These are phyloP conservation scores for Schizotus pectinicornis DNA, from an alignment of 2,888 invertebrate species.

Conservation along the genomic window DNA sequence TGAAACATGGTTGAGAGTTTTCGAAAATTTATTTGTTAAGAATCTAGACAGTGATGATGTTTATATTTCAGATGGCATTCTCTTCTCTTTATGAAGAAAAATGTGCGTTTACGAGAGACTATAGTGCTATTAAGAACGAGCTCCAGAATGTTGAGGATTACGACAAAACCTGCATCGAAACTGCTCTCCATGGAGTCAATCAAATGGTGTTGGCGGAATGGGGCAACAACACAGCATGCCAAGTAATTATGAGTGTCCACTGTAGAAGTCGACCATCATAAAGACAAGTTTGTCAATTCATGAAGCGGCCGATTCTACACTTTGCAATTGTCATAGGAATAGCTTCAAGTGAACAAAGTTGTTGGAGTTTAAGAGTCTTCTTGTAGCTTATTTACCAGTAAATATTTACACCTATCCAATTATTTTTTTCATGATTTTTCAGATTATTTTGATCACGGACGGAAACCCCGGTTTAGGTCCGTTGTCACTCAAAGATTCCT, in stretches of 20 bases:
- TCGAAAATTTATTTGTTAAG: constrained; percentile 1
- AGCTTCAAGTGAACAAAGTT: too few species aligned
- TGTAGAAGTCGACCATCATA: too few species aligned
- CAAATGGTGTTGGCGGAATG: constrained; percentile 84
- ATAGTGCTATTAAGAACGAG: constrained; percentile 77
- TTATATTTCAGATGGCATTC: constrained; percentile 57
- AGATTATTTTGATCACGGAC: constrained; percentile 77
- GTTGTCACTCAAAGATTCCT: constrained; percentile 67
- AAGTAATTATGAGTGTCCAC: too few species aligned
- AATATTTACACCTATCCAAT: background rate
- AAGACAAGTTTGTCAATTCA: too few species aligned
- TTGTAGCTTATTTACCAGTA: too few species aligned
- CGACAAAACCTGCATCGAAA: constrained; percentile 86
- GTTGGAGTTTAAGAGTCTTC: too few species aligned
- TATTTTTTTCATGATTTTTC: constrained; percentile 36
- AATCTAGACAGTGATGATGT: too few species aligned
- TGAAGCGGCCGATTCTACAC: too few species aligned
- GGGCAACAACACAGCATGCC: constrained; percentile 87
- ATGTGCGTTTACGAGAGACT: constrained; percentile 88
- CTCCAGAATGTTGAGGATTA: constrained; percentile 79
- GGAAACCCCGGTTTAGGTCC: constrained; percentile 73
- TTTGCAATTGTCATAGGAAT: too few species aligned
- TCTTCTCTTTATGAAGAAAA: constrained; percentile 65
- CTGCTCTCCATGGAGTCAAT: constrained; percentile 79
- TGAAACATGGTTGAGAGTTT: constrained; percentile 6